A percentile compares a stretch with the other conserved stretches of the same genome.
Evolutionary conservation across 2,888 invertebrate genomes (phyloP).

Genomic region (Orthonevra nobilis): DNA sequence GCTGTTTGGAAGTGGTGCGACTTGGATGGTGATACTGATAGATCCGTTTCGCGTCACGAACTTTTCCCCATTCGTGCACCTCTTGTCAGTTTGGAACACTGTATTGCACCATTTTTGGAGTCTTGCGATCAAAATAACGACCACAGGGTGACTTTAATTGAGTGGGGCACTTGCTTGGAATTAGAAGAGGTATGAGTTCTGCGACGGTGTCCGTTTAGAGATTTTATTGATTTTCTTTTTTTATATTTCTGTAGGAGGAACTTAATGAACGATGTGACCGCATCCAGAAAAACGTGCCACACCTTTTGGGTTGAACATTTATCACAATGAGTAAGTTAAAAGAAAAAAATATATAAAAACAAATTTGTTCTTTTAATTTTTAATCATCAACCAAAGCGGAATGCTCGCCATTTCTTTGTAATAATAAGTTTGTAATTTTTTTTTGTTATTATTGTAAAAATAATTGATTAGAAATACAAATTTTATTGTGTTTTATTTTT

Average conservation of each 20-base stretch:
- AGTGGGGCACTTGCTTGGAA: conserved; percentile 95
- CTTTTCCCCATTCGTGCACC: conserved; percentile 97
- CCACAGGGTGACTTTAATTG: conserved; percentile 93
- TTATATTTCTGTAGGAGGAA: conserved; percentile 82
- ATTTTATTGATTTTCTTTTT: neutral
- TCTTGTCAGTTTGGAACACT: conserved; percentile 96
- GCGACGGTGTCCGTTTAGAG: no score
- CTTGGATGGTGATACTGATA: conserved; percentile 95
- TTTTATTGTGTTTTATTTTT: neutral
- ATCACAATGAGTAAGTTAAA: conserved; percentile 31
- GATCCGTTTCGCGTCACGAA: conserved; percentile 95
- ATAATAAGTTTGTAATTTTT: conserved; percentile 58
- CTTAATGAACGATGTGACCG: conserved; percentile 91
- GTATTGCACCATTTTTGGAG: conserved; percentile 97
- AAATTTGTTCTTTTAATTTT: conserved; percentile 29
- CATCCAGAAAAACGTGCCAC: conserved; percentile 82
- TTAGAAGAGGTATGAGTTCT: conserved; percentile 86
- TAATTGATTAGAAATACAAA: conserved; percentile 28
- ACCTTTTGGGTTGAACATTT: conserved; percentile 74
- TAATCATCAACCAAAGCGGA: conserved; percentile 58
- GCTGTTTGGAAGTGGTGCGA: conserved; percentile 99
- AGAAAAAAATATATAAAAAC: conserved; percentile 16
- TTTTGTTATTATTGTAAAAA: conserved; percentile 38
- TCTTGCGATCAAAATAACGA: conserved; percentile 93
- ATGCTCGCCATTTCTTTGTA: conserved; percentile 62